Evolutionary conservation across 2,888 invertebrate genomes (phyloP).

Genomic region (Drosophila nigricruria): DNA sequence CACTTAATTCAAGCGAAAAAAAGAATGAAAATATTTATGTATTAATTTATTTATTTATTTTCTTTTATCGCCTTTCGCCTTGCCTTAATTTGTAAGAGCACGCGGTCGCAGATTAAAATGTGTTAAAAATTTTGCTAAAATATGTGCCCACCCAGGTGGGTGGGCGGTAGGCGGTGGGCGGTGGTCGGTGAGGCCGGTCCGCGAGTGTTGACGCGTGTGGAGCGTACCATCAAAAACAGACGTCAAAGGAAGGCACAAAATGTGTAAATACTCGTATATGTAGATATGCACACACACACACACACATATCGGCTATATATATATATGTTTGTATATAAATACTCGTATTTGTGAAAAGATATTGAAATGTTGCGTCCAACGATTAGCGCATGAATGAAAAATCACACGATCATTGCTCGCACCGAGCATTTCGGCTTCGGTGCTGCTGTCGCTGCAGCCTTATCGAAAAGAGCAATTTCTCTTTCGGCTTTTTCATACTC

Average conservation of each 20-base stretch:
- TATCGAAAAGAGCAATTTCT: neutral
- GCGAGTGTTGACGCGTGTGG: slow-evolving; percentile 66
- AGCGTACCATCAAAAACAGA: slow-evolving; percentile 44
- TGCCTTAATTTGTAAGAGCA: slow-evolving; percentile 15
- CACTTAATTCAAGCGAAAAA: slow-evolving; percentile 25
- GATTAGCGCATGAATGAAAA: slow-evolving; percentile 80
- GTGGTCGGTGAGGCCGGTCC: slow-evolving; percentile 4
- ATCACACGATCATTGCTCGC: slow-evolving; percentile 54
- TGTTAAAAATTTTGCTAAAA: slow-evolving; percentile 57
- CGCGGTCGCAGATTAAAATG: slow-evolving; percentile 62
- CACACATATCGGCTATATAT: slow-evolving; percentile 14
- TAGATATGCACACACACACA: slow-evolving; percentile 8
- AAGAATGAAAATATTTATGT: slow-evolving; percentile 63
- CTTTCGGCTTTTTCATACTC: neutral
- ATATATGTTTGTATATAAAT: neutral
- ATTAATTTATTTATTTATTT: slow-evolving; percentile 55
- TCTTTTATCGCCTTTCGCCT: slow-evolving; percentile 21
- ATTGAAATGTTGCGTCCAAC: slow-evolving; percentile 39
- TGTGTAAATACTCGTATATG: slow-evolving; percentile 40
- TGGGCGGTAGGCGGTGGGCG: slow-evolving; percentile 24
- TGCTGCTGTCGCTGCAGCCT: slow-evolving; percentile 6
- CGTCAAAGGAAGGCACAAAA: slow-evolving; percentile 53
- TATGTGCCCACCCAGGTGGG: slow-evolving; percentile 59
- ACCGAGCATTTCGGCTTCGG: slow-evolving; percentile 29
- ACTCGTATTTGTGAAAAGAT: slow-evolving; percentile 29